Percentiles rank a stretch among this genome's conserved stretches.
These are phyloP conservation scores for Micoletzkya japonica DNA, from an alignment of 2,888 invertebrate species.

Conservation along the genomic window DNA sequence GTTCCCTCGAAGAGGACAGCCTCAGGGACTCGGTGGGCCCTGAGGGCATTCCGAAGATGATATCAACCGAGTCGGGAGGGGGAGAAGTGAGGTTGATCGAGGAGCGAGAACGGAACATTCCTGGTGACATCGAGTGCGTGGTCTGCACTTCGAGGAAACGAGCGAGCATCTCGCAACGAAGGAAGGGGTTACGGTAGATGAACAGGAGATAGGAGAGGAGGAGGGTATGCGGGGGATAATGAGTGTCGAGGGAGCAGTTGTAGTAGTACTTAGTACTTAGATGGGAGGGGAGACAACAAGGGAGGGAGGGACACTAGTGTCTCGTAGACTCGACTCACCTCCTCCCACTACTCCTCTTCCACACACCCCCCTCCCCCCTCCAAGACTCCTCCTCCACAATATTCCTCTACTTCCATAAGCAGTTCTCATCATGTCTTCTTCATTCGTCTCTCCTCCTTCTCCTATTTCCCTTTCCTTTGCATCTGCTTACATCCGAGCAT, in stretches of 20 bases:
- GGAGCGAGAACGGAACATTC: constrained; percentile 9
- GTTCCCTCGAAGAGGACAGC: too few species aligned
- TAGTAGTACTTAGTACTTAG: not conserved
- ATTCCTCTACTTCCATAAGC: too few species aligned
- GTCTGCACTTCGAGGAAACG: constrained; percentile 14
- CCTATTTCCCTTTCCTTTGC: constrained; percentile 3
- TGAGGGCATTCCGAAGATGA: not conserved
- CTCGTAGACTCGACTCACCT: not conserved
- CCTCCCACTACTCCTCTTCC: not conserved
- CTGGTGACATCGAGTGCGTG: not conserved
- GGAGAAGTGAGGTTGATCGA: not conserved
- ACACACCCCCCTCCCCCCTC: not conserved
- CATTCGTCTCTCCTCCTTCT: not conserved
- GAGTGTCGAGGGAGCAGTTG: not conserved
- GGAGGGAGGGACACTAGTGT: constrained; percentile 12
- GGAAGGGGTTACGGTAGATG: not conserved
- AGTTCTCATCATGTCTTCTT: too few species aligned
- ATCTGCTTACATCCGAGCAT: too few species aligned
- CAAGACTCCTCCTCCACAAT: not conserved
- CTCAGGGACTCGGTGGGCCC: too few species aligned
- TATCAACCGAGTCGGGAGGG: not conserved
- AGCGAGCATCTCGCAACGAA: constrained; percentile 5
- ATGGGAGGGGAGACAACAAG: not conserved
- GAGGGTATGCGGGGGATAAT: not conserved
- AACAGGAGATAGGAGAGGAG: constrained; percentile 4